Base-by-base conservation (phyloP, 2,888 invertebrate species). In the Thysanoteuthis rhombus region DNA sequence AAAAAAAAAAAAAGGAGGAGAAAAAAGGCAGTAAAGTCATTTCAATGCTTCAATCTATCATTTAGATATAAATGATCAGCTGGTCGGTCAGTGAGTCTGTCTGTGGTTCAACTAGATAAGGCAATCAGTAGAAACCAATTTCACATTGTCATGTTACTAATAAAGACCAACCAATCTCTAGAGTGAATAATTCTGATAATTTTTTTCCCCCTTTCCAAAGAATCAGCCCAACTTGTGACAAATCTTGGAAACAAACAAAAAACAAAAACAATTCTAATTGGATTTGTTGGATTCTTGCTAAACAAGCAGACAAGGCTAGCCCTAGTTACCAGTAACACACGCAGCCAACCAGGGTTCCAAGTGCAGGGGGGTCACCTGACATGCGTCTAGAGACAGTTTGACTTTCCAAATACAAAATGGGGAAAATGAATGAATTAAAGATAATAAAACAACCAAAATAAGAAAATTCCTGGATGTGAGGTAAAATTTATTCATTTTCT, bases 101-200 rank as follows among this genome's bases (percentile, higher is more conserved):
- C 75, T 75, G 75, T 75, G 75, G 75, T 75, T 75, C 75, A 75
- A n/a, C 75, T n/a, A n/a, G 75, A 75, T n/a, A n/a, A 75, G 75
- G 75, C 75, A 75, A 75, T n/a, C 75, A 75, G 75, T 75, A 75
- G 75, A 75, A 75, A 75, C 8, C 75, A 75, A 75, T 75, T 75
- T n/a, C n/a, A 75, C 75, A 75, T 75, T 75, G 75, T 75, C 75
- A 75, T 75, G 75, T 36, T 75, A 75, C 10, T 75, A 75, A 75
- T 75, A 36, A 75, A 75, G n/a, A 75, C 75, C 12, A 36, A 75
- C 52, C 75, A 75, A 75, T 75, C 75, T n/a, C 16, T 10, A 75
- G n/a, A n/a, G 19, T 75, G 75, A 75, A 75, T 75, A 75, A 75
- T 75, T 75, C n/a, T 16, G n/a, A 36, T 8, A 16, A 36, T 6